Base-by-base conservation (phyloP, 37 sponge, comb jelly and placozoan species). In the Beroe forskalii region DNA sequence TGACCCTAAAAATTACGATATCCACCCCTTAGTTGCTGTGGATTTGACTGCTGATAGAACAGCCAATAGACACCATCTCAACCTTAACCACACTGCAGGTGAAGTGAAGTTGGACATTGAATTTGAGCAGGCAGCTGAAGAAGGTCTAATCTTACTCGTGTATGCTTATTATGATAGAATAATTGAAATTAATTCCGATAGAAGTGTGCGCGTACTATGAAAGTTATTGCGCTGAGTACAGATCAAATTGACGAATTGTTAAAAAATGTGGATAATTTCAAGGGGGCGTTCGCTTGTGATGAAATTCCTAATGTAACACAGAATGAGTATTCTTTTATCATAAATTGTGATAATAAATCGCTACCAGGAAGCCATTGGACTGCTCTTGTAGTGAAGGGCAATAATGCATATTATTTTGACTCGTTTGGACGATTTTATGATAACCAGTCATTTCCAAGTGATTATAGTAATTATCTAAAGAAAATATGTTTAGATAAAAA, bases 351-450 rank as follows among this genome's bases (percentile, higher is more conserved):
- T 20, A 63, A 63, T 20, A 28, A 24, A 63, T n/a, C 6, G 4
- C 25, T 63, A 63, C n/a, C 66, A 28, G 66, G 66, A 4, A 30
- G 25, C n/a, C 20, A 30, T 63, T n/a, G n/a, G n/a, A n/a, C n/a
- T n/a, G n/a, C n/a, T n/a, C n/a, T n/a, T n/a, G n/a, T n/a, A n/a
- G n/a, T n/a, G n/a, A n/a, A n/a, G n/a, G n/a, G n/a, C n/a, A n/a
- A n/a, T n/a, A n/a, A n/a, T n/a, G n/a, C n/a, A n/a, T n/a, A n/a
- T n/a, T n/a, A n/a, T n/a, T n/a, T n/a, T n/a, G n/a, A n/a, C n/a
- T n/a, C n/a, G n/a, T 63, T 63, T 63, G 66, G 66, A 63, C 66
- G 66, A 19, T 20, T n/a, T 28, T 63, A 63, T 63, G 25, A 63
- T 20, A 63, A 63, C 25, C 9, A 19, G 4, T 63, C 66, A 63